phyloP scores from a whole-genome alignment of 2,113 vertebrate genomes.

The Sinocyclocheilus grahami region DNA sequence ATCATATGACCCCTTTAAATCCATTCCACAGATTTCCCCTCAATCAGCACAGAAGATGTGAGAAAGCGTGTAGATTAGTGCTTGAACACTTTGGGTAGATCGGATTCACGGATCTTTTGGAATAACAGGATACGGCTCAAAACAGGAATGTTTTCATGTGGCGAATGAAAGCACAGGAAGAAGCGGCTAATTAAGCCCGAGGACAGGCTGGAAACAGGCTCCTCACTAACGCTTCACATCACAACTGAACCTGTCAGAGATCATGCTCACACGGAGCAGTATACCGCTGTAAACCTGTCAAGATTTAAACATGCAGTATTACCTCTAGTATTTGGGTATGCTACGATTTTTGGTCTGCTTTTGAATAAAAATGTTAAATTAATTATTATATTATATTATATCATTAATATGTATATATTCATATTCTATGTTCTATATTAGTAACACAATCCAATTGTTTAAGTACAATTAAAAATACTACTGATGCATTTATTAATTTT shows the following conservation, averaged over 20 bases:
- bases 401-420: no score
- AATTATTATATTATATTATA: no score
- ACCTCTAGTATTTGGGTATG: not conserved
- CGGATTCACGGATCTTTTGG: constrained; percentile 75
- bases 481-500: no score
- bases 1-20: no score
- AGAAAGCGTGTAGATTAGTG: not conserved
- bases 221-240: not conserved
- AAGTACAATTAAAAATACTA: no score
- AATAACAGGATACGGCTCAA: constrained; percentile 73
- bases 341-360: no score
- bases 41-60: not conserved
- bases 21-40: not conserved
- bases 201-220: not conserved
- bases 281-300: not conserved
- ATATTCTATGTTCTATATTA: no score
- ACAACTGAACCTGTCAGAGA: not conserved
- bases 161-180: constrained; percentile 68
- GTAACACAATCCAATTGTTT: no score
- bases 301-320: not conserved
- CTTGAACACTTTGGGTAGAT: constrained; percentile 58
- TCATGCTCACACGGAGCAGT: not conserved
- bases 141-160: constrained; percentile 75
- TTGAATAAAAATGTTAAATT: no score
- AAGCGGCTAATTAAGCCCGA: constrained; percentile 65